Conservation (phyloP, 2,113 vertebrate genomes). For the human (Homo sapiens) region GRCh38 chr1:230863501-230864000, state of each 20-base stretch:
- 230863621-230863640: not conserved
- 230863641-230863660: accelerated
- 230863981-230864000: not conserved
- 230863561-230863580: constrained; percentile 2
- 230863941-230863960: not conserved
- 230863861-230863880: not conserved
- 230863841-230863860: not conserved
- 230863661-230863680: not conserved
- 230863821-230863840: not conserved
- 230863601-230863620: not conserved
- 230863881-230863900: not conserved
- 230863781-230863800: not conserved
- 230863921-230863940: not conserved
- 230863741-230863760: not conserved
- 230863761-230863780: not conserved
- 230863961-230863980: not conserved
- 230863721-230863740: not conserved
- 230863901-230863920: not conserved
- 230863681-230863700: not conserved
- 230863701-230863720: not conserved
- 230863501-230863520: not conserved
- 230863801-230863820: not conserved
- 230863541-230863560: not conserved
- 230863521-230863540: not conserved
- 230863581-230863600: not conserved